Base-by-base conservation (phyloP, 2,888 invertebrate species). In the Resseliella maxima region DNA sequence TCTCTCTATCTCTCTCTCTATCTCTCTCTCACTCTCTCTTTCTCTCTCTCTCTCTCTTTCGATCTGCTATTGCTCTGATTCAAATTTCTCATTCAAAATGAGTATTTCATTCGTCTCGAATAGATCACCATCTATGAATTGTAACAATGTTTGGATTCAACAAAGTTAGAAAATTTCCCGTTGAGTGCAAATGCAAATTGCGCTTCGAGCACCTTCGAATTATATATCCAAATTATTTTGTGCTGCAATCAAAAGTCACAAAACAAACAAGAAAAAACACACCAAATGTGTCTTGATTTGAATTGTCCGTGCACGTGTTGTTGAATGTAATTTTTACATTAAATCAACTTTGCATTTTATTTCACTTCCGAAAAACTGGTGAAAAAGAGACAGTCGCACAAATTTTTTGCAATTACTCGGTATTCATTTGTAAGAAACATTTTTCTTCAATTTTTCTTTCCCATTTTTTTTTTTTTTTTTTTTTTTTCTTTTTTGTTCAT, bases 261-360 rank as follows among this genome's bases (percentile, higher is more conserved):
- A 12, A 12, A 35, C 18, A 72, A 72, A 72, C 18, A 72, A 6
- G 15, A 15, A 12, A 8, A 72, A 15, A 12, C 0, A 27, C 31
- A n/a, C n/a, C n/a, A 50, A 50, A 18, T 15, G 46, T 15, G 8
- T 35, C 12, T 72, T 12, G 24, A 59, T 35, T 35, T 35, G 72
- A 31, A 12, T 35, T 31, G 72, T 27, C 72, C 31, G 18, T 8
- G 59, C 18, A 31, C 72, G 72, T 72, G 72, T 72, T 72, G 35
- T 72, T 72, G 31, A 72, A 31, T 72, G 72, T 31, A 2, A 72
- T 72, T 72, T 72, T 72, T 2, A 31, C 50, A 59, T 59, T 59
- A 59, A 59, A 59, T 59, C 59, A 59, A 59, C 15, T 59, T 59
- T 12, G 5, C 50, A 5, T 41, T 12, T 41, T 41, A 41, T 50